These are phyloP conservation scores for Drosophila koepferae DNA, from an alignment of 2,888 invertebrate genomes.

Conservation along the genomic window DNA sequence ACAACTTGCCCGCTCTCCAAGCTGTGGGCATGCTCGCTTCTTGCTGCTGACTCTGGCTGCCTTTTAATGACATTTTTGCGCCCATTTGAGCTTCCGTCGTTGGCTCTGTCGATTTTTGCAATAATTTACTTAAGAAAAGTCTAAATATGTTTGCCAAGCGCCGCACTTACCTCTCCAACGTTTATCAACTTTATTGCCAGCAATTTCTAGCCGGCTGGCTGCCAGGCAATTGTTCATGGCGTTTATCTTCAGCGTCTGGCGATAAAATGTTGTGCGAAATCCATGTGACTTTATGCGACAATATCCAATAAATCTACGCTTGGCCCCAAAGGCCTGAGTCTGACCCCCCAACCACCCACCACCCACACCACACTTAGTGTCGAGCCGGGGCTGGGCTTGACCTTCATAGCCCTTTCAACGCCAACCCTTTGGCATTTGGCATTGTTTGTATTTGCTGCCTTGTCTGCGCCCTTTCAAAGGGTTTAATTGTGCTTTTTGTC, in stretches of 20 bases:
- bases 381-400: slow-evolving; percentile 39
- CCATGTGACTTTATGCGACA: slow-evolving; percentile 75
- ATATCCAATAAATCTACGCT: slow-evolving; percentile 80
- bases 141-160: slow-evolving; percentile 59
- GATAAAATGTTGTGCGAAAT: slow-evolving; percentile 73
- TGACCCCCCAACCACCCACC: background rate
- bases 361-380: background rate
- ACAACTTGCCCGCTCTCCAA: slow-evolving; percentile 68
- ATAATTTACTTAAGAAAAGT: slow-evolving; percentile 78
- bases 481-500: slow-evolving; percentile 76
- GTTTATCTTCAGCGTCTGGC: slow-evolving; percentile 71
- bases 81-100: slow-evolving; percentile 74
- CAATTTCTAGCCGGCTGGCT: slow-evolving; percentile 38
- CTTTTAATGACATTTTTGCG: slow-evolving; percentile 79
- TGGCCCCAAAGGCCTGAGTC: slow-evolving; percentile 32
- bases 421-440: slow-evolving; percentile 36
- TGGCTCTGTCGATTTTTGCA: slow-evolving; percentile 64
- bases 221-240: slow-evolving; percentile 71
- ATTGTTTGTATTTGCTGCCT: slow-evolving; percentile 61
- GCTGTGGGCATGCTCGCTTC: background rate
- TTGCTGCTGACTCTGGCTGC: slow-evolving; percentile 30
- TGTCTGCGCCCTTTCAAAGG: slow-evolving; percentile 69
- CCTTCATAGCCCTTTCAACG: slow-evolving; percentile 55
- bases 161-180: background rate
- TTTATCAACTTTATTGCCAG: slow-evolving; percentile 35